Conservation (phyloP, 2,113 vertebrate species). For the Xiphophorus maculatus region DNA sequence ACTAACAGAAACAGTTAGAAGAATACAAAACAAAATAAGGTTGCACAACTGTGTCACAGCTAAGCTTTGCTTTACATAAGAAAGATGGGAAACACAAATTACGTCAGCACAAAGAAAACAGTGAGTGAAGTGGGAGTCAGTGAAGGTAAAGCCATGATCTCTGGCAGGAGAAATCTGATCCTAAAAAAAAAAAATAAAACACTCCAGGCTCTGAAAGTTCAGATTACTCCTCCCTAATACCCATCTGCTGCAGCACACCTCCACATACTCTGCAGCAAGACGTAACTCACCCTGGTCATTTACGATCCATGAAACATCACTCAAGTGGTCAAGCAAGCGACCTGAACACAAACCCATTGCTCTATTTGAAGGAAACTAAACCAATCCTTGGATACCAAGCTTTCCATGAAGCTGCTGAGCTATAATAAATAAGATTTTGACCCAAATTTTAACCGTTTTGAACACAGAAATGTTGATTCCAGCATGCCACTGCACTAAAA, state of each 20-base stretch:
- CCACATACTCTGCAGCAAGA: constrained; percentile 9
- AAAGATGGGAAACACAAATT: too few relatives aligned
- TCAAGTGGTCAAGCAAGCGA: neutral
- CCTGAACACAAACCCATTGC: constrained; percentile 8
- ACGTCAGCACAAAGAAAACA: constrained; percentile 47
- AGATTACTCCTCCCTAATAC: constrained; percentile 70
- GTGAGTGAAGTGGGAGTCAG: constrained; percentile 53
- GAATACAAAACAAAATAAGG: neutral
- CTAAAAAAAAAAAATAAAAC: constrained; percentile 25
- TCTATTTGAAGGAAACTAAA: neutral
- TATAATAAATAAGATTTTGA: neutral
- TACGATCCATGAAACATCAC: constrained; percentile 11
- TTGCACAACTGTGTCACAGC: neutral
- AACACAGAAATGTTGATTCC: neutral
- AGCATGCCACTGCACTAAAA: neutral
- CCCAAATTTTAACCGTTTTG: neutral
- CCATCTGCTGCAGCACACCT: constrained; percentile 41
- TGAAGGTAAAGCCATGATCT: constrained; percentile 75
- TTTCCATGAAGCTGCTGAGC: neutral
- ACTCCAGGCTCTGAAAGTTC: constrained; percentile 62
- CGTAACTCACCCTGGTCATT: constrained; percentile 1
- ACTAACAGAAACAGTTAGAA: neutral
- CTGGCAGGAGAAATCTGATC: constrained; percentile 75
- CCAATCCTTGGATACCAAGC: neutral
- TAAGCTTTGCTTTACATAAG: neutral